These are phyloP conservation scores for Zoanthus gigantus DNA, from an alignment of 92 coral and sea anemone species.

Conservation along the genomic window DNA sequence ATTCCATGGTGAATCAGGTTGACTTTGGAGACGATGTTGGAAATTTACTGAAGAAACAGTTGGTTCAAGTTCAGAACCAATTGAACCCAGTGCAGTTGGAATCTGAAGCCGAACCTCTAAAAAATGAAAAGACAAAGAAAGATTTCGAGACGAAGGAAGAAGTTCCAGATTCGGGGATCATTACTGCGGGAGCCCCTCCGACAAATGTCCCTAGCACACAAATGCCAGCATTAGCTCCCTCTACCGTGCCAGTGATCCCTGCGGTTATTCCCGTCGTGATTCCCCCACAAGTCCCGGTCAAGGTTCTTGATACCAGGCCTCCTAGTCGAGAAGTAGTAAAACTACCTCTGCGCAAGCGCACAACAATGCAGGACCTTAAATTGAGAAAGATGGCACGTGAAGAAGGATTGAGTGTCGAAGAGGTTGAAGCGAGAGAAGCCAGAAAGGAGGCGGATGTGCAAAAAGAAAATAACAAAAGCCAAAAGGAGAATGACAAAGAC, in stretches of 20 bases:
- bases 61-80: slow-evolving; percentile 83
- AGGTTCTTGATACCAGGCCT: slow-evolving; percentile 57
- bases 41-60: slow-evolving; percentile 79
- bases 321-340: slow-evolving; percentile 75
- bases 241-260: slow-evolving; percentile 57
- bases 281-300: slow-evolving; percentile 72
- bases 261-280: slow-evolving; percentile 67
- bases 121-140: slow-evolving; percentile 76
- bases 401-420: slow-evolving; percentile 77
- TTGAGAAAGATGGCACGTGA: slow-evolving; percentile 84
- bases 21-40: slow-evolving; percentile 91
- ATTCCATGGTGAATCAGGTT: slow-evolving; percentile 91
- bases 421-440: slow-evolving; percentile 78
- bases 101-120: slow-evolving; percentile 71
- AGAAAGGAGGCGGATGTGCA: slow-evolving; percentile 46
- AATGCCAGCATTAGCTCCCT: slow-evolving; percentile 36
- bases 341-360: slow-evolving; percentile 68
- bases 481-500: slow-evolving; percentile 66
- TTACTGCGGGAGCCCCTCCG: slow-evolving; percentile 76
- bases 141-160: slow-evolving; percentile 65
- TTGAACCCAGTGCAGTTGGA: slow-evolving; percentile 77
- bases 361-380: slow-evolving; percentile 76
- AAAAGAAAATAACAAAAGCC: slow-evolving; percentile 61
- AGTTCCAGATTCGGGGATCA: slow-evolving; percentile 73
- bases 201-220: slow-evolving; percentile 41